Evolutionary conservation across 2,113 vertebrate genomes (phyloP).

Genomic region (Pterophyllum scalare): DNA sequence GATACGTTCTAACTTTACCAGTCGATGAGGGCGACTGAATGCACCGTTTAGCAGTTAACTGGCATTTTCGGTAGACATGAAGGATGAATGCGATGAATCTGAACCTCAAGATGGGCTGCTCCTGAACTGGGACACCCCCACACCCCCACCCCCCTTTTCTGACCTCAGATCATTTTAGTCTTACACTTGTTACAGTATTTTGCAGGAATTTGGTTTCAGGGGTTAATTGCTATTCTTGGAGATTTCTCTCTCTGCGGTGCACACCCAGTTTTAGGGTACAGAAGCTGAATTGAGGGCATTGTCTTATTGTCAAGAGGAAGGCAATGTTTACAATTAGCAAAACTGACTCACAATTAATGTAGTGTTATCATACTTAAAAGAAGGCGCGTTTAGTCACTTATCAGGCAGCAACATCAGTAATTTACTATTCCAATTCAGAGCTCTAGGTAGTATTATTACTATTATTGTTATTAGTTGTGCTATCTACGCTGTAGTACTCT

Average conservation of each 20-base stretch:
- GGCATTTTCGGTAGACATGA: background rate
- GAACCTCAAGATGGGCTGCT: slow-evolving; percentile 16
- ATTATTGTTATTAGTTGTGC: slow-evolving; percentile 42
- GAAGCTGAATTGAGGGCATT: slow-evolving; percentile 44
- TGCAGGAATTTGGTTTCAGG: slow-evolving; percentile 40
- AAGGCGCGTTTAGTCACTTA: slow-evolving; percentile 20
- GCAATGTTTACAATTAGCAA: slow-evolving; percentile 55
- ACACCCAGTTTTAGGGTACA: slow-evolving; percentile 34
- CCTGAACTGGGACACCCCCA: slow-evolving; percentile 5
- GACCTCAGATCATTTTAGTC: slow-evolving; percentile 16
- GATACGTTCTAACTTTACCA: slow-evolving; percentile 1
- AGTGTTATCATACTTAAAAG: slow-evolving; percentile 20
- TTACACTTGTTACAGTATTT: slow-evolving; percentile 6
- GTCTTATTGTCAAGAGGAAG: slow-evolving; percentile 42
- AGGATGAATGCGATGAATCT: background rate
- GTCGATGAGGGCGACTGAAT: slow-evolving; percentile 15
- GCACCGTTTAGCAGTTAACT: slow-evolving; percentile 19
- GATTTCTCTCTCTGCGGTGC: slow-evolving; percentile 34
- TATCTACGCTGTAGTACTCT: slow-evolving; percentile 37
- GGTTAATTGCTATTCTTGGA: slow-evolving; percentile 29
- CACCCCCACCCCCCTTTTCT: background rate
- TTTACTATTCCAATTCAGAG: slow-evolving; percentile 41
- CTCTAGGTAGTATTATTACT: slow-evolving; percentile 34
- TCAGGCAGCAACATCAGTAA: slow-evolving; percentile 34
- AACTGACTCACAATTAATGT: slow-evolving; percentile 16